Evolutionary conservation across 2,797 vertebrate genomes (phyloP).

Genomic region (Kryptopterus vitreolus): DNA sequence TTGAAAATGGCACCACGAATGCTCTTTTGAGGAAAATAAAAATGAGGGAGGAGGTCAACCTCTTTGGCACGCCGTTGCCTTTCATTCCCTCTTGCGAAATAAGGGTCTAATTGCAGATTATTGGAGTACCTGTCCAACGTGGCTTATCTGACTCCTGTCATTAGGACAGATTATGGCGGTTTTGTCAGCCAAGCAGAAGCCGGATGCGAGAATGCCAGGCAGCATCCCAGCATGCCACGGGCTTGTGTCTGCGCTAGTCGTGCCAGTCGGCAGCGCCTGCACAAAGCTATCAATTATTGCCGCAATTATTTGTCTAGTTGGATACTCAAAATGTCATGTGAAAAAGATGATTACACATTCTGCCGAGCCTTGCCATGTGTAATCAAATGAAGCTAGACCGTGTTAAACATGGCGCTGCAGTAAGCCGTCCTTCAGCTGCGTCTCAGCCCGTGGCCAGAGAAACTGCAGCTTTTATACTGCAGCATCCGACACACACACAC

Average conservation of each 20-base stretch:
- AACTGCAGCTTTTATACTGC: constrained; percentile 51
- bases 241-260: constrained; percentile 70
- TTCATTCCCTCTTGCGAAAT: constrained; percentile 50
- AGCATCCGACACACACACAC: constrained; percentile 8
- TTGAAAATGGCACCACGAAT: constrained; percentile 49
- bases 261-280: constrained; percentile 81
- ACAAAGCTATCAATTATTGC: constrained; percentile 85
- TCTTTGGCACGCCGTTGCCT: constrained; percentile 44
- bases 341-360: constrained; percentile 87
- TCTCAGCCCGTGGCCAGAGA: constrained; percentile 59
- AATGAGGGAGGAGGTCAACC: constrained; percentile 47
- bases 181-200: constrained; percentile 66
- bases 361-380: constrained; percentile 77
- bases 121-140: constrained; percentile 51
- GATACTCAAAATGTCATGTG: constrained; percentile 89
- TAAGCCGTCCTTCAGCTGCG: constrained; percentile 77
- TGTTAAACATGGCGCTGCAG: constrained; percentile 76
- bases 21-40: constrained; percentile 53
- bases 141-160: constrained; percentile 63
- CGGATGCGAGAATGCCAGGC: constrained; percentile 71
- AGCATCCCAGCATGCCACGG: constrained; percentile 71
- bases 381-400: constrained; percentile 82
- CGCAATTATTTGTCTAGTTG: constrained; percentile 85
- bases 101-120: constrained; percentile 55
- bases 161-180: constrained; percentile 73